Base-by-base conservation (phyloP, 2,797 vertebrate species). In the Rhinophrynus dorsalis region DNA sequence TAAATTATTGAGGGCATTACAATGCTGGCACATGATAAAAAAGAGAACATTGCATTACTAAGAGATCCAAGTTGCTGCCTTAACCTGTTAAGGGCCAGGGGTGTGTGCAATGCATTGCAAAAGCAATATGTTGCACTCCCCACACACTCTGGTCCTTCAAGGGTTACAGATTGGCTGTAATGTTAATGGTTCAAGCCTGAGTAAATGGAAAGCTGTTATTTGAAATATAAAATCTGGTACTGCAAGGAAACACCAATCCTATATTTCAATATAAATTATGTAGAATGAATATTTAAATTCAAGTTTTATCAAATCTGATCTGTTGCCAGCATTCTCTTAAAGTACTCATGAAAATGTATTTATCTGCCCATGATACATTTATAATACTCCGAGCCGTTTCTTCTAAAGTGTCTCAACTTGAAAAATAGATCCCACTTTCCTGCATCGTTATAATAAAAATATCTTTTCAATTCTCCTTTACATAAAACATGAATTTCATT, bases 1-100 rank as follows among this genome's bases (percentile, higher is more conserved):
- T 85, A 87, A 90, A 84, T 88, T 82, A 86, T 84, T 83, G 78
- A 76, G 82, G 80, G 78, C 82, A 90, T 85, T 84, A 86, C 59
- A 76, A 77, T 30, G 77, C 78, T 88, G 87, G 86, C 88, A 85
- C 74, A 63, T 79, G 82, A 90, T 86, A 74, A 88, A 85, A 87
- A 85, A 74, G 87, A 85, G 86, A 84, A 77, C 80, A 85, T 86
- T 83, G 47, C 74, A 71, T 82, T 74, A 74, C 80, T 86, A 79
- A 84, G 84, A 87, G 83, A 78, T 87, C 86, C 84, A 79, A 74
- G 77, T 85, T 68, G 76, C 77, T 77, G 81, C 79, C 79, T 84
- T 80, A 77, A 83, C n/a, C n/a, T n/a, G n/a, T n/a, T n/a, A n/a
- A n/a, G n/a, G n/a, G n/a, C n/a, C n/a, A n/a, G n/a, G n/a, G n/a